phyloP scores from a whole-genome alignment of 2,888 invertebrate species.

The Caenorhabditis macrosperma region DNA sequence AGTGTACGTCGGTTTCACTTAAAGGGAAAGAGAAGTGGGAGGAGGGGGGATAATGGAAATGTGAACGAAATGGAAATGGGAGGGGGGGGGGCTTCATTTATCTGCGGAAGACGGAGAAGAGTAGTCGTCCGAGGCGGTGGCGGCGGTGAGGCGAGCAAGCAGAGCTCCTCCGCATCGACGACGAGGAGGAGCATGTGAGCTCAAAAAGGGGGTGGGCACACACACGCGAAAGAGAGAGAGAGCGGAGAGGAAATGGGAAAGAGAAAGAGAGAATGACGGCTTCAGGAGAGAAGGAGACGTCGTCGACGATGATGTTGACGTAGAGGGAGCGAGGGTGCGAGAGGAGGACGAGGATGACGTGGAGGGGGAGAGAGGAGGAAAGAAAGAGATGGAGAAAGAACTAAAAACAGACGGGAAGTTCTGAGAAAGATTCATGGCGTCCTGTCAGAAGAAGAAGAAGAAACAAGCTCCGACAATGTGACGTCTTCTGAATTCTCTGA shows the following conservation, averaged over 20 bases:
- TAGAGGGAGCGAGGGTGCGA: constrained; percentile 9
- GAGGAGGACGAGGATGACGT: constrained; percentile 2
- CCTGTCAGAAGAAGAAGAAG: too few species aligned
- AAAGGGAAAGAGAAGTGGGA: background rate
- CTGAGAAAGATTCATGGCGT: too few species aligned
- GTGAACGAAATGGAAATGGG: background rate
- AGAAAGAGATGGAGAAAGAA: constrained; percentile 7
- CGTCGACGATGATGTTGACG: background rate
- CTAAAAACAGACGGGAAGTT: background rate
- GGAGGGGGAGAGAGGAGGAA: background rate
- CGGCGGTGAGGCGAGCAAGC: constrained; percentile 1
- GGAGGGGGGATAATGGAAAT: background rate
- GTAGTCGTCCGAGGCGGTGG: constrained; percentile 13
- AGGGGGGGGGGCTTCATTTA: background rate
- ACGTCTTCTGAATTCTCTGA: too few species aligned
- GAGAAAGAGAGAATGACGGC: constrained; percentile 11
- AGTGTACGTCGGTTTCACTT: background rate
- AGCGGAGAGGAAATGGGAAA: background rate
- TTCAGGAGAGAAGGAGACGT: constrained; percentile 16
- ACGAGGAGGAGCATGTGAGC: constrained; percentile 17
- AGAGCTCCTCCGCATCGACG: background rate
- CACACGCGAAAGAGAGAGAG: background rate
- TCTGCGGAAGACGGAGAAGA: constrained; percentile 5
- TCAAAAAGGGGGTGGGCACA: constrained; percentile 17
- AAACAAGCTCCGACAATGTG: too few species aligned